A percentile compares a stretch with the other conserved stretches of the same genome.
Evolutionary conservation across 2,113 vertebrate genomes (phyloP).

Genomic region (Xenopus borealis): DNA sequence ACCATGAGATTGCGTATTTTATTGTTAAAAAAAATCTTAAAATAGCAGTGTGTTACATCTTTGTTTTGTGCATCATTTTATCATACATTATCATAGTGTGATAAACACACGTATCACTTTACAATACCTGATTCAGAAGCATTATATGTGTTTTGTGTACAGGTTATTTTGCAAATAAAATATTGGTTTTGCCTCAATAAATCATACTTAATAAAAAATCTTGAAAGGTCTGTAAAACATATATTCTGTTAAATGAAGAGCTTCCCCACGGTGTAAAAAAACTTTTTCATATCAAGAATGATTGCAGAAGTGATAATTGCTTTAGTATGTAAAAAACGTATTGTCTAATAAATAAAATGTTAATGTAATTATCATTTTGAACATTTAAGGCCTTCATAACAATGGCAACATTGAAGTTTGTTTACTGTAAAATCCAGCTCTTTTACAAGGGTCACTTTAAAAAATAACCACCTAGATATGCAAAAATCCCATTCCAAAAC

Average conservation of each 20-base stretch:
- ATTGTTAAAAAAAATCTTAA: slow-evolving; percentile 61
- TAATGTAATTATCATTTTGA: slow-evolving; percentile 53
- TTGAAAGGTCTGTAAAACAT: slow-evolving; percentile 59
- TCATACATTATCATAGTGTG: slow-evolving; percentile 64
- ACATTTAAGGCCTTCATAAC: slow-evolving; percentile 72
- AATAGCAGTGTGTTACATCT: slow-evolving; percentile 63
- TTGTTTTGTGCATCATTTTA: slow-evolving; percentile 55
- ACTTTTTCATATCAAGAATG: background rate
- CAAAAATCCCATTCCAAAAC: slow-evolving; percentile 59
- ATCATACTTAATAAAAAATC: slow-evolving; percentile 40
- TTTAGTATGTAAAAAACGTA: slow-evolving; percentile 59
- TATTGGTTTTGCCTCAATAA: slow-evolving; percentile 40
- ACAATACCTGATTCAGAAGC: slow-evolving; percentile 64
- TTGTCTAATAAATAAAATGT: slow-evolving; percentile 68
- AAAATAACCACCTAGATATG: slow-evolving; percentile 61
- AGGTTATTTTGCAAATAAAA: slow-evolving; percentile 49
- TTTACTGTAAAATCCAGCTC: slow-evolving; percentile 68
- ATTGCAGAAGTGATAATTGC: background rate
- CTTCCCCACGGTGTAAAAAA: background rate
- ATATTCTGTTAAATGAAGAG: slow-evolving; percentile 42
- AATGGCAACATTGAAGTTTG: slow-evolving; percentile 58
- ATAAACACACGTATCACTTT: slow-evolving; percentile 67
- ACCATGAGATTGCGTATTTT: slow-evolving; percentile 50
- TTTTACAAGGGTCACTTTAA: slow-evolving; percentile 65
- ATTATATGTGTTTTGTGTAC: slow-evolving; percentile 62